Conservation (phyloP, 1,140 invertebrate genomes). For the Ceratitis capitata region DNA sequence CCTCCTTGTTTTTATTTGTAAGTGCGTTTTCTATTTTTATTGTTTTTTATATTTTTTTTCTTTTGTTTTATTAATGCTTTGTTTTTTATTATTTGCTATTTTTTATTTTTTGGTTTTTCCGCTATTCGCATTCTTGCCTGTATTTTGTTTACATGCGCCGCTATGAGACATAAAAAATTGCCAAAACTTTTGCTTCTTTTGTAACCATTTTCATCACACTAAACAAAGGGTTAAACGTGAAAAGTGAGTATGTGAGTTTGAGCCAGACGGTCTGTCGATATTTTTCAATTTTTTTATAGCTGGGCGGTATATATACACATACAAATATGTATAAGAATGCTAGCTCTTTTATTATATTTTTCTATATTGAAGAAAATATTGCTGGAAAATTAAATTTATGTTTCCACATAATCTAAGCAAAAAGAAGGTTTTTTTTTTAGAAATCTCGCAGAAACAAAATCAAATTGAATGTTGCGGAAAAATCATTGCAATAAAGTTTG, state of each 20-base stretch:
- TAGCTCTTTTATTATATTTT: not conserved
- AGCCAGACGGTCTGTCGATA: not conserved
- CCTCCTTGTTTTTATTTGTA: not conserved
- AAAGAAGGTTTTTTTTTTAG: too few species aligned
- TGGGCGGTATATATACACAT: not conserved
- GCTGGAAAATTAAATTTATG: conserved; percentile 14
- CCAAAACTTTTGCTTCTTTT: not conserved
- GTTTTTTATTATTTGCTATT: not conserved
- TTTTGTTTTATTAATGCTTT: not conserved
- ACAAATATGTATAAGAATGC: not conserved
- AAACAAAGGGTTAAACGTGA: conserved; percentile 14
- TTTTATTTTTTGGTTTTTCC: not conserved
- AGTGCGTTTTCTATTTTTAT: not conserved
- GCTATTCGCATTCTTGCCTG: not conserved
- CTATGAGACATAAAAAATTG: not conserved
- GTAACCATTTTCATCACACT: not conserved
- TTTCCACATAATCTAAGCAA: not conserved
- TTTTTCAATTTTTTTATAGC: not conserved
- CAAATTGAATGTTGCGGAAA: not conserved
- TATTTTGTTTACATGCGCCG: not conserved
- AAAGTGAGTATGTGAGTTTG: not conserved
- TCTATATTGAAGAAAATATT: not conserved
- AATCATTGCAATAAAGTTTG: not conserved
- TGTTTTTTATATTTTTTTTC: not conserved
- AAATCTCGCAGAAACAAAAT: not conserved